These are phyloP conservation scores for Turritopsis rubra DNA, from an alignment of 30 jellyfish, hydroid and myxozoan species.

Conservation along the genomic window DNA sequence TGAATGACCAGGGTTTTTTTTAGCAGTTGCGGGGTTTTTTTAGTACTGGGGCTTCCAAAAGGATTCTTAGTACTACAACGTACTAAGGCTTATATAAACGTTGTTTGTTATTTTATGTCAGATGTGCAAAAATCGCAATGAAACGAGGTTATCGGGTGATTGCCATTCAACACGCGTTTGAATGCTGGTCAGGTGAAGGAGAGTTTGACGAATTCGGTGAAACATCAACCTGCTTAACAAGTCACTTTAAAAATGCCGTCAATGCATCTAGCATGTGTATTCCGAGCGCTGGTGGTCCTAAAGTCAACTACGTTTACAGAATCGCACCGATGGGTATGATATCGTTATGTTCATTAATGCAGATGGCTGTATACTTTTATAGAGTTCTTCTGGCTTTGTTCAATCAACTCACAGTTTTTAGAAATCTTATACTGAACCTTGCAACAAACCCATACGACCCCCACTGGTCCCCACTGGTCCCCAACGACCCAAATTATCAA, in stretches of 20 bases:
- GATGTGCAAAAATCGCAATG: constrained; percentile 65
- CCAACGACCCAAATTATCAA: too few relatives aligned
- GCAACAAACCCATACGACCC: too few relatives aligned
- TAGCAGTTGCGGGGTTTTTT: too few relatives aligned
- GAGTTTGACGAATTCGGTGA: constrained; percentile 31
- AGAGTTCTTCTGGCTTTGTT: neutral
- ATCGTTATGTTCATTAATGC: neutral
- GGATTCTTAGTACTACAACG: neutral
- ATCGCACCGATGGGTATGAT: constrained; percentile 69
- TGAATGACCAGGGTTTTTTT: too few relatives aligned
- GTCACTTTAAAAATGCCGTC: neutral
- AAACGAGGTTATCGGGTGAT: constrained; percentile 48
- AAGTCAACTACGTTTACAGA: constrained; percentile 61
- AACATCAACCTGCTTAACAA: constrained; percentile 27
- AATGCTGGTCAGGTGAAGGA: constrained; percentile 59
- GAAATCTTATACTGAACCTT: too few relatives aligned
- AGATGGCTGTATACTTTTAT: too few relatives aligned
- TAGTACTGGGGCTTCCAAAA: neutral
- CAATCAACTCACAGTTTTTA: too few relatives aligned
- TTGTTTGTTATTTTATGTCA: too few relatives aligned
- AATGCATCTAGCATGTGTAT: constrained; percentile 18
- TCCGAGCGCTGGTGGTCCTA: constrained; percentile 48
- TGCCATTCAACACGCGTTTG: constrained; percentile 61
- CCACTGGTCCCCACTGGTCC: too few relatives aligned
- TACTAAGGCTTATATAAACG: too few relatives aligned